Evolutionary conservation across 2,888 invertebrate species (phyloP).

Genomic region (Conus canariensis): DNA sequence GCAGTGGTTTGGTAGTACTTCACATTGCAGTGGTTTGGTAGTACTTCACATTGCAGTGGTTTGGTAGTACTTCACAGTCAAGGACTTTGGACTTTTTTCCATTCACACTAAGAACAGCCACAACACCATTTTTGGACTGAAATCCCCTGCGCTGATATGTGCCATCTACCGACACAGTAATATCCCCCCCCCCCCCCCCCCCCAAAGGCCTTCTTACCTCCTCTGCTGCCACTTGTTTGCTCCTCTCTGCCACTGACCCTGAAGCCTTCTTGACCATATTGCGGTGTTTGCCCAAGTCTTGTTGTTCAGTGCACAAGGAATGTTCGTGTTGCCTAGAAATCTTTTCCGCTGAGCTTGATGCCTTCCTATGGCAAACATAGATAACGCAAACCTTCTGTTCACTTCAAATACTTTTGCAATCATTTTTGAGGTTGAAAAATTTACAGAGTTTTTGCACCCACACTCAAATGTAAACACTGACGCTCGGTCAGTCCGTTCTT

Average conservation of each 20-base stretch:
- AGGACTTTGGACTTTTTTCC: neutral
- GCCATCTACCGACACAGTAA: constrained; percentile 8
- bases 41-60: no score
- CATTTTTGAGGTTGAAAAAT: neutral
- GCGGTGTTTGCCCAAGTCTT: neutral
- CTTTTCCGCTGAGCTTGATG: neutral
- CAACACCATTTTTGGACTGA: constrained; percentile 20
- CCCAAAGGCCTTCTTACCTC: neutral
- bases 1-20: neutral
- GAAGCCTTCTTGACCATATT: neutral
- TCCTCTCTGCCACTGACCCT: neutral
- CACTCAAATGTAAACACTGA: constrained; percentile 1
- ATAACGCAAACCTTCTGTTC: neutral
- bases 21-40: no score
- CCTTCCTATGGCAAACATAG: constrained; percentile 5
- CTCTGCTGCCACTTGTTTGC: neutral
- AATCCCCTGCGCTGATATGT: neutral
- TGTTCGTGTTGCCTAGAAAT: constrained; percentile 20
- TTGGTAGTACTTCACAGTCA: neutral
- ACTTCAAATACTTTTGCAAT: neutral
- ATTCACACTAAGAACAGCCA: neutral
- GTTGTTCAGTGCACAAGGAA: neutral
- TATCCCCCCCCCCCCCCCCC: neutral
- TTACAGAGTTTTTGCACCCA: neutral
- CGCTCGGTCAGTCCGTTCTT: neutral